Evolutionary conservation across 2,888 invertebrate genomes (phyloP).

Genomic region (Lagria hirta): DNA sequence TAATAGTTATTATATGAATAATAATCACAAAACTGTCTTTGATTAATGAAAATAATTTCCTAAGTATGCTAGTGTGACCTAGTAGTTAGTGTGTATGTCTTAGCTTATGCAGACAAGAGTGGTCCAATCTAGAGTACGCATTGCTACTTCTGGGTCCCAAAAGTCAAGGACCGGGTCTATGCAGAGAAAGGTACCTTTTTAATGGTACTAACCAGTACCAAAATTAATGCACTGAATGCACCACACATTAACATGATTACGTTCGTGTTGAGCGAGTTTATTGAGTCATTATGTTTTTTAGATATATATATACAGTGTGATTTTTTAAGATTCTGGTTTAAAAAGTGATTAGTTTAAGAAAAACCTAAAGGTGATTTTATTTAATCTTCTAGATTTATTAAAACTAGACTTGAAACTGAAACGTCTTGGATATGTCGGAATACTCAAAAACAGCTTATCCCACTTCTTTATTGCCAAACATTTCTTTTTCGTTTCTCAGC

Average conservation of each 20-base stretch:
- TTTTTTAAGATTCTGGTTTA: no score
- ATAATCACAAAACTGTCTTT: constrained; percentile 33
- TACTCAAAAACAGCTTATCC: no score
- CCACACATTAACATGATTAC: constrained; percentile 45
- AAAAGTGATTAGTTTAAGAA: no score
- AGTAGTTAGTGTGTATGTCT: constrained; percentile 45
- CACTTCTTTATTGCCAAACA: no score
- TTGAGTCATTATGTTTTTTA: constrained; percentile 24
- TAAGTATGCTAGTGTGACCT: constrained; percentile 24
- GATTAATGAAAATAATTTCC: neutral
- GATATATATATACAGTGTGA: no score
- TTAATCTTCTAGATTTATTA: no score
- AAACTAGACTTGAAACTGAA: no score
- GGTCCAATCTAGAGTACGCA: constrained; percentile 53
- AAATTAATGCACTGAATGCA: constrained; percentile 49
- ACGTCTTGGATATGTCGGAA: no score
- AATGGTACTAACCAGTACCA: constrained; percentile 42
- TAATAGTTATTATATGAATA: no score
- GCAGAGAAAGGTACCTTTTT: constrained; percentile 58
- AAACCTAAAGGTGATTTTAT: no score
- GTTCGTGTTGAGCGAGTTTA: constrained; percentile 24
- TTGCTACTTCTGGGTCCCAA: constrained; percentile 54
- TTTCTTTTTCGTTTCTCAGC: no score
- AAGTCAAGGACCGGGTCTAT: constrained; percentile 55
- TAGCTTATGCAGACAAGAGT: constrained; percentile 53